Conservation (phyloP, 2,888 invertebrate species). For the Monoplex corrugatus region DNA sequence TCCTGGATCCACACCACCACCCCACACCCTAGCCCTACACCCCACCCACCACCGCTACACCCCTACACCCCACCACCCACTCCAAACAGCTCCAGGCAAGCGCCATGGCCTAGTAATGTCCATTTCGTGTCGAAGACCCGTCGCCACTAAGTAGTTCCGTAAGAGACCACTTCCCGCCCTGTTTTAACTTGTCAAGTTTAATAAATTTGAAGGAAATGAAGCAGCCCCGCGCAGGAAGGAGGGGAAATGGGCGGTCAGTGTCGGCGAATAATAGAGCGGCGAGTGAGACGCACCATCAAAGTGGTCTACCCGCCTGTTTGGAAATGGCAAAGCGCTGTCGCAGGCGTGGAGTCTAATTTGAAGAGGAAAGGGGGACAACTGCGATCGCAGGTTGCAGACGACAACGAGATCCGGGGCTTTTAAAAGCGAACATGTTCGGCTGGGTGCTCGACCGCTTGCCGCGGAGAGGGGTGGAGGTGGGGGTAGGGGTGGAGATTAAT, state of each 20-base stretch:
- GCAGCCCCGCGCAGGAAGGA: slow-evolving; percentile 48
- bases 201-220: slow-evolving; percentile 58
- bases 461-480: too few species aligned
- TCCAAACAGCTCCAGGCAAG: neutral
- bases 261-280: neutral
- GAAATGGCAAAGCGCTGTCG: slow-evolving; percentile 57
- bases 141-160: slow-evolving; percentile 39
- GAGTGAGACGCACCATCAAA: slow-evolving; percentile 46
- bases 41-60: neutral
- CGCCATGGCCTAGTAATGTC: slow-evolving; percentile 28
- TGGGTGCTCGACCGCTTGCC: neutral
- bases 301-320: slow-evolving; percentile 45
- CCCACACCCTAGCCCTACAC: neutral
- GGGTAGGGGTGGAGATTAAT: neutral
- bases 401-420: slow-evolving; percentile 28
- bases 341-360: slow-evolving; percentile 50
- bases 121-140: slow-evolving; percentile 41
- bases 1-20: too few species aligned
- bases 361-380: slow-evolving; percentile 50
- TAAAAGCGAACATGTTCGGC: slow-evolving; percentile 20
- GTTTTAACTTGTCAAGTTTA: slow-evolving; percentile 51
- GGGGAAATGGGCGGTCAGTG: slow-evolving; percentile 52
- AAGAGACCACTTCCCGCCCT: slow-evolving; percentile 35
- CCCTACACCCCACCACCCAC: neutral
- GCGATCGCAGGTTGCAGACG: slow-evolving; percentile 30